phyloP scores from a whole-genome alignment of 2,888 invertebrate genomes.

The Actias luna region DNA sequence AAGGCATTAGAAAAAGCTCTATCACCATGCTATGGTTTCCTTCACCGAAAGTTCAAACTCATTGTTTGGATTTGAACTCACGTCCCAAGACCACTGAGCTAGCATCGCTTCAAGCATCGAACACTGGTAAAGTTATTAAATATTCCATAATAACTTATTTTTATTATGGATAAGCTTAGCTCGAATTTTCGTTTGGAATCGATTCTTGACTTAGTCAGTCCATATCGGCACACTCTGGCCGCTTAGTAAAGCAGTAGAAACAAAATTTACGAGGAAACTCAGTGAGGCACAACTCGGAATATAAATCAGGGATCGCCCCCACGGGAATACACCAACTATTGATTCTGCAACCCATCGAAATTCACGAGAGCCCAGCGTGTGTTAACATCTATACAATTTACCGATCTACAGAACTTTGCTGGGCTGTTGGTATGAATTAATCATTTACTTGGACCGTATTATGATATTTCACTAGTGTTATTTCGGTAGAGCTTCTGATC shows the following conservation, averaged over 20 bases:
- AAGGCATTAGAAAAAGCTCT: too few relatives aligned
- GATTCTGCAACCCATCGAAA: conserved; percentile 7
- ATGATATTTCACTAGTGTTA: neutral
- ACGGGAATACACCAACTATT: conserved; percentile 7
- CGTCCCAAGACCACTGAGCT: too few relatives aligned
- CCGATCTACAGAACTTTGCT: neutral
- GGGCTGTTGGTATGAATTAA: neutral
- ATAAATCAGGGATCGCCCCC: conserved; percentile 8
- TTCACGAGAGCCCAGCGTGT: conserved; percentile 4
- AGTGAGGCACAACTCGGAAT: conserved; percentile 8
- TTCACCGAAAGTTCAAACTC: too few relatives aligned
- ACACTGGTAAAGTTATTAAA: too few relatives aligned
- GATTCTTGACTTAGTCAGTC: neutral
- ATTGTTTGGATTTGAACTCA: too few relatives aligned
- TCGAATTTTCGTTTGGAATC: neutral
- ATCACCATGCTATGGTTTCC: too few relatives aligned
- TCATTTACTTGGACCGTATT: neutral
- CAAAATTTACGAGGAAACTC: conserved; percentile 11
- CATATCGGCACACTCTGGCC: neutral
- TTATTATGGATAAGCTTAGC: neutral
- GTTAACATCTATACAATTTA: conserved; percentile 1
- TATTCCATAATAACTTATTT: neutral
- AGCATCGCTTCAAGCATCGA: too few relatives aligned
- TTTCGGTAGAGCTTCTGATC: neutral
- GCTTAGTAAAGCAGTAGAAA: conserved; percentile 5